Percentiles rank a stretch among this genome's conserved stretches.
phyloP scores from a whole-genome alignment of 2,113 vertebrate species.

The Grantiella picta region DNA sequence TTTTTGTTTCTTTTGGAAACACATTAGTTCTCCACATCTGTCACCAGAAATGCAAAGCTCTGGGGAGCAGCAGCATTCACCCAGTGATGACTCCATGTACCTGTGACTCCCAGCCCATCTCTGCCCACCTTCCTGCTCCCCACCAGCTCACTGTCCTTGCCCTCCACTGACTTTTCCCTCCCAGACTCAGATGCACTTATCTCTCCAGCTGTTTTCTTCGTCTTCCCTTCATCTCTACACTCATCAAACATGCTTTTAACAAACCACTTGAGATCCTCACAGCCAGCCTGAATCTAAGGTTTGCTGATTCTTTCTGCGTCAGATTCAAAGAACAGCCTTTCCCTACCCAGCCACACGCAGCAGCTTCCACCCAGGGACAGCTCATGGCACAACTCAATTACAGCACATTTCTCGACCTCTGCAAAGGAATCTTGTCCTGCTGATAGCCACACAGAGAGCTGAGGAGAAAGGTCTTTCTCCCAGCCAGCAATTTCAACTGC shows the following conservation, averaged over 20 bases:
- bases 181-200: not conserved
- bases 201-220: not conserved
- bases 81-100: fast-evolving
- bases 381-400: not conserved
- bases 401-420: not conserved
- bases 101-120: not conserved
- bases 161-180: not conserved
- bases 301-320: not conserved
- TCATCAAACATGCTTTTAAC: conserved; percentile 10
- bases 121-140: not conserved
- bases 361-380: not conserved
- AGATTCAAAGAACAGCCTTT: conserved; percentile 4
- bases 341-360: not conserved
- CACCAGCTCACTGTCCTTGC: fast-evolving
- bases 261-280: conserved; percentile 19
- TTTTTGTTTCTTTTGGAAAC: not conserved
- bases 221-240: not conserved
- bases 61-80: not conserved
- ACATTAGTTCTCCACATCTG: not conserved
- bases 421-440: not conserved
- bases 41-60: not conserved
- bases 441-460: not conserved
- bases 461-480: not conserved
- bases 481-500: not conserved
- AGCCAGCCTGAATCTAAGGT: not conserved